These are phyloP conservation scores for Coracias cyanogaster DNA, from an alignment of 2,797 vertebrate genomes.

Conservation along the genomic window DNA sequence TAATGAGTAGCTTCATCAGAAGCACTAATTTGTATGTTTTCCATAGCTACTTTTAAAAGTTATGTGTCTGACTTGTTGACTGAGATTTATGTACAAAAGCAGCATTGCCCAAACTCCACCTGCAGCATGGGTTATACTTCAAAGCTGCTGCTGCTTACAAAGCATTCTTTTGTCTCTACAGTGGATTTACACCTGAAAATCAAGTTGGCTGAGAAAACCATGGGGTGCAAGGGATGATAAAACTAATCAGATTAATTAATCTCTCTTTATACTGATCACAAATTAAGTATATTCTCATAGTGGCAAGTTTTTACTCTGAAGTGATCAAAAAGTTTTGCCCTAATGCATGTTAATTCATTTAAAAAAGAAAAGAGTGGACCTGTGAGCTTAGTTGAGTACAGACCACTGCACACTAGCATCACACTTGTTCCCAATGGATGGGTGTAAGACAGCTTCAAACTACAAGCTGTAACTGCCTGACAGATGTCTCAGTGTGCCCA, in stretches of 20 bases:
- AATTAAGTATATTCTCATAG: not conserved
- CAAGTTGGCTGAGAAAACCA: constrained; percentile 1
- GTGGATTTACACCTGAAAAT: constrained; percentile 38
- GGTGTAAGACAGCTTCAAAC: not conserved
- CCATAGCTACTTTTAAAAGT: not conserved
- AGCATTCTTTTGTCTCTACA: constrained; percentile 23
- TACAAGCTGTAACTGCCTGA: not conserved
- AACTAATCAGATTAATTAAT: not conserved
- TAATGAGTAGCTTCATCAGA: not conserved
- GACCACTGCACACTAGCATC: rapidly evolving
- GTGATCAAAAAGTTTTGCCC: not conserved
- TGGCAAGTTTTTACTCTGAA: not conserved
- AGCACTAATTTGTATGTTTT: not conserved
- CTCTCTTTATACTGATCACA: not conserved
- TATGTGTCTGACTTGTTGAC: not conserved
- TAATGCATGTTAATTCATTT: not conserved
- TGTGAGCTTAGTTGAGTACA: not conserved
- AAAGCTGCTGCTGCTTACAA: constrained; percentile 25
- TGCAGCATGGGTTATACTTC: constrained; percentile 7
- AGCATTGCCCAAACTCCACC: not conserved
- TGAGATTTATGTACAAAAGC: not conserved
- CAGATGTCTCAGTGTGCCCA: not conserved
- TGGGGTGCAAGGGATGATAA: not conserved
- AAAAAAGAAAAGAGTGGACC: not conserved
- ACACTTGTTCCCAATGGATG: rapidly evolving